Base-by-base conservation (phyloP, 2,797 vertebrate species). In the Ispidina lecontei region DNA sequence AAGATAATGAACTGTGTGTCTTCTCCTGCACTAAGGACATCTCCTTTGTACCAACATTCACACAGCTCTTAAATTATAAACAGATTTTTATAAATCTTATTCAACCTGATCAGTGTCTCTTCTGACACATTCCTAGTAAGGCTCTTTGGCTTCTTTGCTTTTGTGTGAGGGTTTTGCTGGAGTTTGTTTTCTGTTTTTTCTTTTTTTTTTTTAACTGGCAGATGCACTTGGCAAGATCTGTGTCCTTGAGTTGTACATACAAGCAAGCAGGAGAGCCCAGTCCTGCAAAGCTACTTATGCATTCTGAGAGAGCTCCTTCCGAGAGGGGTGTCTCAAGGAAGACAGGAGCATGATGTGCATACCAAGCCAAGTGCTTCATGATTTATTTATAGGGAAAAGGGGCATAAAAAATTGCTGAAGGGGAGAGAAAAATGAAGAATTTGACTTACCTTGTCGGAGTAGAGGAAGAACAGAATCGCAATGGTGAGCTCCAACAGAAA, bases 381-480 rank as follows among this genome's bases (percentile, higher is more conserved):
- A 91, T 91, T 96, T 95, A 97, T 97, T 95, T 96, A 96, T 92
- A 92, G 79, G 64, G 54, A 60, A 93, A 93, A 92, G 88, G 64
- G 89, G 88, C 92, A 96, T 78, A 77, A 89, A 93, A 91, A 93
- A 89, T 90, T 94, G 86, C 93, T 95, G 88, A 95, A 95, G 88
- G 79, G 86, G 63, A 91, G 85, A 94, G 88, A 94, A 96, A 93
- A 93, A 89, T 85, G 79, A 85, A 92, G 90, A 90, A 86, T 91
- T 93, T 96, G 86, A 54, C 97, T 80, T 98, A 99, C 99, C 99
- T 99, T 97, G 87, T 99, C 98, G 4, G 98, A 99, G 97, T 99
- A 99, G 96, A 98, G 97, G 67, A 99, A 99, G 98, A 99, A 99
- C 43, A 99, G 98, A 97, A 98, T 98, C 92, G 99, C 98, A 84